A percentile compares a stretch with the other conserved stretches of the same genome.
phyloP scores from a whole-genome alignment of 1,140 invertebrate species.

The Polypedilum pembai region DNA sequence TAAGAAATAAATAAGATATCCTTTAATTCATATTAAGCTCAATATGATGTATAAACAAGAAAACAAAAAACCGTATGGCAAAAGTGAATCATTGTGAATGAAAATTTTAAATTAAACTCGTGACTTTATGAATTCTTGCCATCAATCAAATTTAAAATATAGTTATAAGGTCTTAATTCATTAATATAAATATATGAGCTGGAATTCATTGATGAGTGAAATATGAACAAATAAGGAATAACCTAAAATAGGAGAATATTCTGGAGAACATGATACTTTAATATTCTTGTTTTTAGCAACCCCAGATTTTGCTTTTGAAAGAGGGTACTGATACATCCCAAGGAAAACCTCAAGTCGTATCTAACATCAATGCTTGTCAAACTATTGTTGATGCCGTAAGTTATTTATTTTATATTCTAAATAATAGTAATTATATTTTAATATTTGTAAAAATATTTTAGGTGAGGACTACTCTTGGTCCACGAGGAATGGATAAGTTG shows the following conservation, averaged over 20 bases:
- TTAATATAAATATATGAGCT: too few species aligned
- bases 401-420: conserved; percentile 31
- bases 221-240: background rate
- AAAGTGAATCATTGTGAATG: too few species aligned
- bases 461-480: conserved; percentile 89
- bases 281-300: conserved; percentile 64
- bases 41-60: too few species aligned
- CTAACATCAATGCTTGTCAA: conserved; percentile 99
- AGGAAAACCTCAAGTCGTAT: conserved; percentile 92
- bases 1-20: too few species aligned
- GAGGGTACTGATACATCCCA: conserved; percentile 96
- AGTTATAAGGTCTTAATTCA: too few species aligned
- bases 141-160: too few species aligned
- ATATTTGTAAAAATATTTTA: conserved; percentile 31
- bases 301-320: conserved; percentile 94
- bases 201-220: background rate
- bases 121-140: too few species aligned
- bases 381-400: conserved; percentile 85
- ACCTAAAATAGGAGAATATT: background rate
- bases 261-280: background rate
- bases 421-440: background rate
- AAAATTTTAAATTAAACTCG: too few species aligned
- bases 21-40: too few species aligned
- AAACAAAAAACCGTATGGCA: too few species aligned
- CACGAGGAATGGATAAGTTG: conserved; percentile 98